These are phyloP conservation scores for Tiaroga cobitis DNA, from an alignment of 2,797 vertebrate species.

Conservation along the genomic window DNA sequence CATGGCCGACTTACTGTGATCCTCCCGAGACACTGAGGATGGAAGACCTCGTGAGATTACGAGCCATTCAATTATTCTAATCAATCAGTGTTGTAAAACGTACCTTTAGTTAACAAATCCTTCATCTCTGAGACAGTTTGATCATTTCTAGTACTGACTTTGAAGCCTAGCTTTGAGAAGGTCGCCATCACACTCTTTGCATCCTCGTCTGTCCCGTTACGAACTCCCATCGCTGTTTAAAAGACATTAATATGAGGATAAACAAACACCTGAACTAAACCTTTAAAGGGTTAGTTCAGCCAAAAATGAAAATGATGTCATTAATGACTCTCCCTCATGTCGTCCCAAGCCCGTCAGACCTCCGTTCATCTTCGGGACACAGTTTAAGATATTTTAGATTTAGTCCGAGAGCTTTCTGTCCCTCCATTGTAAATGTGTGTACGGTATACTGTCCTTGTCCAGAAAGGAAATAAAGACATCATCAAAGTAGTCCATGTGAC, in stretches of 20 bases:
- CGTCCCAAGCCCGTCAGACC: too few relatives aligned
- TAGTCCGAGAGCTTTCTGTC: too few relatives aligned
- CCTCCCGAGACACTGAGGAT: slow-evolving; percentile 66
- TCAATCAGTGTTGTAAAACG: background rate
- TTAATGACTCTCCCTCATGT: too few relatives aligned
- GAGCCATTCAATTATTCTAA: background rate
- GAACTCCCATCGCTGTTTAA: slow-evolving; percentile 64
- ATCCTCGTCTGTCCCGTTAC: slow-evolving; percentile 75
- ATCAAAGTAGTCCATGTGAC: too few relatives aligned
- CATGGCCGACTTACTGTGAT: slow-evolving; percentile 75
- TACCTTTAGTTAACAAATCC: slow-evolving; percentile 59
- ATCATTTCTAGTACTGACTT: slow-evolving; percentile 58
- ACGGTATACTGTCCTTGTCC: too few relatives aligned
- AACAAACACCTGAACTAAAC: background rate
- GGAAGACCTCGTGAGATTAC: background rate
- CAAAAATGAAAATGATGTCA: too few relatives aligned
- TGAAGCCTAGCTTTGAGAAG: slow-evolving; percentile 72
- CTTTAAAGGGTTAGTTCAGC: too few relatives aligned
- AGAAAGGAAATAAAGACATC: too few relatives aligned
- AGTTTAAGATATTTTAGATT: too few relatives aligned
- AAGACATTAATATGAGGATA: slow-evolving; percentile 19
- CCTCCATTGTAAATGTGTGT: too few relatives aligned
- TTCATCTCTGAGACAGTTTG: slow-evolving; percentile 66
- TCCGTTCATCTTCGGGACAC: too few relatives aligned
- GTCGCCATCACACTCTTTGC: slow-evolving; percentile 51